phyloP scores from a whole-genome alignment of 2,797 vertebrate genomes.

The Ceryle rudis region DNA sequence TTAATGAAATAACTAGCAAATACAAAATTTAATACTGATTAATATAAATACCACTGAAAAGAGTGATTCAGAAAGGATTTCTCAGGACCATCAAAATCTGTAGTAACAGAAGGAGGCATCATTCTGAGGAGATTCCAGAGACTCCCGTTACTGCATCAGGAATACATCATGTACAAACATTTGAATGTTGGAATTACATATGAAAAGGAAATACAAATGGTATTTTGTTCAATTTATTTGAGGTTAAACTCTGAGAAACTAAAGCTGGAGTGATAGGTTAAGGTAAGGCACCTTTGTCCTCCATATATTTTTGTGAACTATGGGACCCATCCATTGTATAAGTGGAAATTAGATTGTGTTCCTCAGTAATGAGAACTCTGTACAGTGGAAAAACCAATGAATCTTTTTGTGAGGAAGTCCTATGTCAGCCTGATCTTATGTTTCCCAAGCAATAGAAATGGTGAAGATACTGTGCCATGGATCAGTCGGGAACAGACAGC shows the following conservation, averaged over 20 bases:
- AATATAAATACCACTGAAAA: conserved; percentile 48
- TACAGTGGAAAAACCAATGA: conserved; percentile 39
- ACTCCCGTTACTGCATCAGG: neutral
- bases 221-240: neutral
- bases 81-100: neutral
- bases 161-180: neutral
- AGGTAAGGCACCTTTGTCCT: conserved; percentile 2
- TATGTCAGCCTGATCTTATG: conserved; percentile 12
- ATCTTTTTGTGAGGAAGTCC: conserved; percentile 43
- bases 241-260: neutral
- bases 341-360: conserved; percentile 65
- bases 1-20: conserved; percentile 63
- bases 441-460: conserved; percentile 22
- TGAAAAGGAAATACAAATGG: neutral
- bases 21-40: conserved; percentile 58
- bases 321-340: conserved; percentile 41
- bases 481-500: neutral
- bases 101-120: neutral
- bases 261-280: neutral
- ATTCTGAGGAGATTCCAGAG: neutral
- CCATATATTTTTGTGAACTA: conserved; percentile 32
- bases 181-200: neutral
- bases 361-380: conserved; percentile 38
- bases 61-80: conserved; percentile 33
- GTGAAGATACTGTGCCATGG: neutral